Base-by-base conservation (phyloP, 1,140 invertebrate species). In the Lanistes nyassanus region DNA sequence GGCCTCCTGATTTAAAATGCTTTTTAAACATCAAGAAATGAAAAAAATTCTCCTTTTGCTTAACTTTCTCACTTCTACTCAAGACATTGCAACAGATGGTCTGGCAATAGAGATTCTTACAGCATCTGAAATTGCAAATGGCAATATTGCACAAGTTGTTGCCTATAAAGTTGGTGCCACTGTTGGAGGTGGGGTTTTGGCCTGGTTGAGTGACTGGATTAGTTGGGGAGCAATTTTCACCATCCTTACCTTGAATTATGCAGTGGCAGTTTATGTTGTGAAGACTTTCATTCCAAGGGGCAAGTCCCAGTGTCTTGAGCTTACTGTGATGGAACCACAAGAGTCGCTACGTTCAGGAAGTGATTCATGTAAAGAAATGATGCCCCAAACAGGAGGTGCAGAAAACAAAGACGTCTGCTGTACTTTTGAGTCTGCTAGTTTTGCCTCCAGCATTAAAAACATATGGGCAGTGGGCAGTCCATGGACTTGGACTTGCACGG, bases 101-200 rank as follows among this genome's bases (percentile, higher is more conserved):
- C 79, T 90, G 56, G 87, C 89, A 11, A 85, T 91, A 29, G 80
- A 85, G 58, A 82, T 90, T 47, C 79, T 91, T 21, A 76, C 84
- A 7, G 75, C 84, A 53, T 81, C 83, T 39, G 86, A 91, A 74
- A 74, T 90, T 29, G 88, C 85, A 9, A 76, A 83, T 75, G 90
- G 90, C 19, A 91, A 90, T 67, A 89, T 88, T 29, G 88, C 86
- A 31, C 90, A 91, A 78, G 89, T 91, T 69, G 88, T 90, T 16
- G 90, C 88, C 19, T 91, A 90, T 78, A 91, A 91, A 81, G 68
- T 89, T 23, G 90, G 90, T 9, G 83, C 88, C 16, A 75, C 90
- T n/a, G 86, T 90, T 78, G 87, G 88, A 69, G 90, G 90, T 23
- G 88, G 83, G 69, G 76, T 85, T 62, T 78, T 84, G 34, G 68